Evolutionary conservation across 1,140 invertebrate species (phyloP).

Genomic region (Drosophila chauvacae): DNA sequence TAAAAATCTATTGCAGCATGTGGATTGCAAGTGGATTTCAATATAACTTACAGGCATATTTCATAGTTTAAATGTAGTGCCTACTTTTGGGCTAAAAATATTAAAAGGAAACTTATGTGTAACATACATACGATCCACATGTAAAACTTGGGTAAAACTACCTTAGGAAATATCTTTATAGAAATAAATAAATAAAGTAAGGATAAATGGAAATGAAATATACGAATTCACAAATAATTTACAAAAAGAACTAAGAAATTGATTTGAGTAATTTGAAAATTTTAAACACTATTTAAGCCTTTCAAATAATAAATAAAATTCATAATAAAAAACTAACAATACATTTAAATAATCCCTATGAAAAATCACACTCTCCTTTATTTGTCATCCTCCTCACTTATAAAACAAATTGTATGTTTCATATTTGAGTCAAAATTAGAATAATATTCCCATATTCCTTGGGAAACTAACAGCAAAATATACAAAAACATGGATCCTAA

Average conservation of each 20-base stretch:
- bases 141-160: not conserved
- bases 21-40: constrained; percentile 5
- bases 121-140: not conserved
- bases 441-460: not conserved
- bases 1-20: not conserved
- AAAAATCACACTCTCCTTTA: not conserved
- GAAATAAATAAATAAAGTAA: not conserved
- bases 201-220: not conserved
- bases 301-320: no score
- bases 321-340: not conserved
- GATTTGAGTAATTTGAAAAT: no score
- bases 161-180: no score
- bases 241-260: no score
- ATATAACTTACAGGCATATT: not conserved
- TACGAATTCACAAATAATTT: not conserved
- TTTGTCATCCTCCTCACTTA: not conserved
- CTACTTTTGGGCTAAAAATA: not conserved
- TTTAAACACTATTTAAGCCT: no score
- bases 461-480: not conserved
- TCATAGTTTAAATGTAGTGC: not conserved
- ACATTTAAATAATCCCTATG: not conserved
- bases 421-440: constrained; percentile 4
- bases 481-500: not conserved
- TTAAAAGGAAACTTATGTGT: no score
- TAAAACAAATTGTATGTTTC: not conserved